Evolutionary conservation across 2,113 vertebrate species (phyloP).

Genomic region (Telmatochromis sp.): DNA sequence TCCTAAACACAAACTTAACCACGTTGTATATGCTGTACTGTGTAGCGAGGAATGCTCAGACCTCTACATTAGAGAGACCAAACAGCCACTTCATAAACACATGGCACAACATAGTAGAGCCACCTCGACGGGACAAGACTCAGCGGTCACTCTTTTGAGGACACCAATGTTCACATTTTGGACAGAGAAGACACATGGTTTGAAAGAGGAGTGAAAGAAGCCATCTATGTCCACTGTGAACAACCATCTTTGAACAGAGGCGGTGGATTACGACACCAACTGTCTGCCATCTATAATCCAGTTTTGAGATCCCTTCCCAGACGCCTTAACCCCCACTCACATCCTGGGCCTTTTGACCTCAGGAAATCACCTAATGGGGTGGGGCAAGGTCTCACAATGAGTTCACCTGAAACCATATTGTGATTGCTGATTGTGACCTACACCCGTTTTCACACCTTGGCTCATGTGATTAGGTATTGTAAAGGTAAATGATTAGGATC

Average conservation of each 20-base stretch:
- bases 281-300: not conserved
- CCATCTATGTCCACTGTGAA: not conserved
- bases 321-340: not conserved
- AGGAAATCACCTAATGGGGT: not conserved
- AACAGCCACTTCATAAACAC: not conserved
- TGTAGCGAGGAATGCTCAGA: not conserved
- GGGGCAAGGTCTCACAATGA: not conserved
- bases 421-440: not conserved
- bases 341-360: not conserved
- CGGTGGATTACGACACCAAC: not conserved
- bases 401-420: not conserved
- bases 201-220: not conserved
- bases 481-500: not conserved
- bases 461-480: not conserved
- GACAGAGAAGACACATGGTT: not conserved
- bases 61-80: not conserved
- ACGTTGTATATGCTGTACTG: not conserved
- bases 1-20: not conserved
- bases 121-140: fast-evolving
- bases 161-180: not conserved
- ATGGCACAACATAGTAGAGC: not conserved
- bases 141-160: not conserved
- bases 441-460: not conserved
- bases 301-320: not conserved
- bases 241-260: not conserved